Conservation (phyloP, 2,797 vertebrate species). For the Picus viridis region DNA sequence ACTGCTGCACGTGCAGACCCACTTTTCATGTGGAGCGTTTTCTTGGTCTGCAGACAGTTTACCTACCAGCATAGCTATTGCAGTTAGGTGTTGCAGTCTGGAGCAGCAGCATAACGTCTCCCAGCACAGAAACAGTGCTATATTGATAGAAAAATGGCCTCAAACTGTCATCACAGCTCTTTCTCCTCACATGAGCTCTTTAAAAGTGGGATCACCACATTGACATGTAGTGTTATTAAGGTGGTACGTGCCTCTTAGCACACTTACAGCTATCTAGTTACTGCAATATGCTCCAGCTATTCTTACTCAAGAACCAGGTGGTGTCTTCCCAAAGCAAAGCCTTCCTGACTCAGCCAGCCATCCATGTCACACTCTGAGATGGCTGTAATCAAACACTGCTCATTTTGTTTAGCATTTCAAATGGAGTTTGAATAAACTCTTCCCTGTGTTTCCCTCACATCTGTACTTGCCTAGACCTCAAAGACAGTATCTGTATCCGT, state of each 20-base stretch:
- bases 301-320: conserved; percentile 21
- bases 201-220: not conserved
- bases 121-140: not conserved
- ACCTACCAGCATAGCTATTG: not conserved
- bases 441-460: not conserved
- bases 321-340: conserved; percentile 20
- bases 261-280: not conserved
- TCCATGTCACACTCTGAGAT: not conserved
- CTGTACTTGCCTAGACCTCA: conserved; percentile 16
- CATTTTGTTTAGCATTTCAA: conserved; percentile 8
- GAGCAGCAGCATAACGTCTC: not conserved
- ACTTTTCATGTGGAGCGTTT: not conserved
- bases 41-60: not conserved
- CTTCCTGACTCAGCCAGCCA: conserved; percentile 3
- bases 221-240: conserved; percentile 14
- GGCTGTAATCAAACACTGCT: conserved; percentile 12
- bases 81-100: not conserved
- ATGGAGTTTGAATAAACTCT: not conserved
- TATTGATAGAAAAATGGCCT: not conserved
- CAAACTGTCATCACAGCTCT: not conserved
- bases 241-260: not conserved
- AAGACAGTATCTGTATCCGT: not conserved
- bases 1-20: not conserved
- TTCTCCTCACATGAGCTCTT: not conserved
- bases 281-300: conserved; percentile 21